Evolutionary conservation across 2,113 vertebrate species (phyloP), one percentile per base, ranked within the genome.

Genomic region (Orientallactaga bullata): DNA sequence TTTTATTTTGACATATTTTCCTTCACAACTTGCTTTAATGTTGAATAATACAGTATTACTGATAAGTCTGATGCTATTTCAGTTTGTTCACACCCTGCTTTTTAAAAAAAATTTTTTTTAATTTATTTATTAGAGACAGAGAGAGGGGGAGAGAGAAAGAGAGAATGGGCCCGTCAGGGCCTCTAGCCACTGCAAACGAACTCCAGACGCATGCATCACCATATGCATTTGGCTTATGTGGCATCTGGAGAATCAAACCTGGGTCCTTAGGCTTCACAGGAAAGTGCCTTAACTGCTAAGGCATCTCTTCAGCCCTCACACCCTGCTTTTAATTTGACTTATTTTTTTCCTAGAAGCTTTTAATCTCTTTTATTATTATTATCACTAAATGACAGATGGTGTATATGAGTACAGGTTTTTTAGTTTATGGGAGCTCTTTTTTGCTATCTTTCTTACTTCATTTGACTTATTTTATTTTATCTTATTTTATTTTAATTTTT

Each of bases 351-450:
- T 51, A 47, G 42, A 85, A 68, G 39, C 42, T 90, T 51, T 93
- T 69, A 85, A 58, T 9, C 1, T 82, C 55, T 92, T 68, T 69
- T 42, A 37, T 68, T 78, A 26, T 47, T 90, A 35, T 8, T n/a
- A 7, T 83, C 92, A 51, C 47, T n/a, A 94, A 51, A 82, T 86
- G 77, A 92, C 47, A 30, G n/a, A 84, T 26, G 77, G 1, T 13
- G 0, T 63, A 16, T 87, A 6, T 81, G 24, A 4, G 26, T 78
- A 11, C 71, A 18, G 24, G 7, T 85, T 18, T 55, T 83, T 89
- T 60, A 21, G 23, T 79, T 82, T 55, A 26, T 69, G 78, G 77
- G 69, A 37, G 26, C 18, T 55, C 26, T 13, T 28, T 39, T 11
- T 76, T 88, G 13, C 1, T 79, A 11, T 18, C 42, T 84, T 37